Base-by-base conservation (phyloP, 2,113 vertebrate species). In the Aythya baeri region DNA sequence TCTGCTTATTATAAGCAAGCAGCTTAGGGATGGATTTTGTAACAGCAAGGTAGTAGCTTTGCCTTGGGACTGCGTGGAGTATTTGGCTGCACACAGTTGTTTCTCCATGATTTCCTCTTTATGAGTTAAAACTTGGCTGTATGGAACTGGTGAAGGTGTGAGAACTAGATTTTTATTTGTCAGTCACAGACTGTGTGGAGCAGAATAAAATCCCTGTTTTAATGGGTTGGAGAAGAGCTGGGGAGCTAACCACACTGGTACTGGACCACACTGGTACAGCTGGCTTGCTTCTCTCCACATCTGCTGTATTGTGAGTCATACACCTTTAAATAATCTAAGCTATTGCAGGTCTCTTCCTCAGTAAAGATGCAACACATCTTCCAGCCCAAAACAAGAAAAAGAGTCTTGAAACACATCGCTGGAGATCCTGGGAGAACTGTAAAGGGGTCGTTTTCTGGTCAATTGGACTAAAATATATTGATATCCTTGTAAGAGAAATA, bases 1-100 rank as follows among this genome's bases (percentile, higher is more conserved):
- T 13, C 4, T 31, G 26, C 50, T 43, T 36, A 16, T 7, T 13
- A 7, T 21, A 36, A 43, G 52, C 7, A 34, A 63, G 67, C 63
- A 52, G 76, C 44, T 18, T 7, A 20, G 32, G 17, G 50, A 14
- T 49, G 55, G 68, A 23, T 7, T 16, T 55, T 9, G 18, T 15
- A 2, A 7, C 17, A 57, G 3, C 10, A n/a, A 54, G 36, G n/a
- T 16, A 38, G 17, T 10, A 9, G 77, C 57, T 80, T 68, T 13
- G 13, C 31, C 25, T n/a, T 22, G 18, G 25, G 4, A 11, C 25
- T 81, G 34, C 6, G 0, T 2, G 16, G 25, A 27, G 38, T 22
- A 7, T 25, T 16, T 36, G 41, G 29, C 66, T 46, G 34, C 68
- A 81, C 27, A 4, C 32, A 34, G 31, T 32, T 49, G 3, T 25